A percentile compares a stretch with the other conserved stretches of the same genome.
Conservation (phyloP, 2,888 invertebrate genomes). For the Patella depressa region DNA sequence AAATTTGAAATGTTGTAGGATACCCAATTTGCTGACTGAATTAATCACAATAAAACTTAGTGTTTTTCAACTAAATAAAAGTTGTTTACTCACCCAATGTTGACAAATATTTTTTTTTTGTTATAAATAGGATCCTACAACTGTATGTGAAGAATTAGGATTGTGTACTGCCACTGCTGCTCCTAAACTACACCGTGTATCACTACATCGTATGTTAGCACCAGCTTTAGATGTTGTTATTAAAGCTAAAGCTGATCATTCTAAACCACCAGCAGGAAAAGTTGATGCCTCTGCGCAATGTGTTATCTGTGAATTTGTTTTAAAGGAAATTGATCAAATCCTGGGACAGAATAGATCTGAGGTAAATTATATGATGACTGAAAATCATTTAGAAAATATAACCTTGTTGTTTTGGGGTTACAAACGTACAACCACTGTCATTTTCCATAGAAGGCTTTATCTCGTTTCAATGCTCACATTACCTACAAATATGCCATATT, state of each 20-base stretch:
- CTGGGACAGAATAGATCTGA: slow-evolving; percentile 23
- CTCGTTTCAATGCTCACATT: no score
- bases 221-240: not conserved
- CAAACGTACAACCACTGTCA: no score
- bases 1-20: no score
- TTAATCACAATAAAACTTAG: no score
- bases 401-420: no score
- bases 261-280: slow-evolving; percentile 3
- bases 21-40: no score
- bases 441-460: no score
- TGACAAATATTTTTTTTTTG: no score
- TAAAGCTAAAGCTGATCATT: not conserved
- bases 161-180: slow-evolving; percentile 16
- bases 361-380: slow-evolving; percentile 12
- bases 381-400: no score
- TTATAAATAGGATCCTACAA: slow-evolving; percentile 17
- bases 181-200: not conserved
- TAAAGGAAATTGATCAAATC: slow-evolving; percentile 22
- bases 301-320: slow-evolving; percentile 29
- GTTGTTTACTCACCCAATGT: no score
- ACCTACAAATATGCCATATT: no score
- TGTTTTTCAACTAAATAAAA: no score
- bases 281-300: slow-evolving; percentile 11
- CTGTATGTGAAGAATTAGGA: slow-evolving; percentile 20
- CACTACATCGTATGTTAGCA: not conserved